Conservation (phyloP, 1,140 invertebrate species). For the Lepidurus packardi region DNA sequence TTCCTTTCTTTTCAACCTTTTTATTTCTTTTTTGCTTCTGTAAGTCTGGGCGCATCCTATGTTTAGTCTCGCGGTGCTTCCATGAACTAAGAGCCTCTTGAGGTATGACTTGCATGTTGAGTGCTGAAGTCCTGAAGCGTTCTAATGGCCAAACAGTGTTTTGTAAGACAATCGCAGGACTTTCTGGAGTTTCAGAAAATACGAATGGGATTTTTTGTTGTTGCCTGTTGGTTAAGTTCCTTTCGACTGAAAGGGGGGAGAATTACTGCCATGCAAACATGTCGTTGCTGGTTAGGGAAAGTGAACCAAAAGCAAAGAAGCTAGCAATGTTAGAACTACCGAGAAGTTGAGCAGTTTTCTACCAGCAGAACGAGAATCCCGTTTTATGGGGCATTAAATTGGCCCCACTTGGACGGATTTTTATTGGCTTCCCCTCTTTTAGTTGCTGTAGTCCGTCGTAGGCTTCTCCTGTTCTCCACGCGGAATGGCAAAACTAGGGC, state of each 20-base stretch:
- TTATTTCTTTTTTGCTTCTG: not conserved
- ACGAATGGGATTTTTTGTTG: not conserved
- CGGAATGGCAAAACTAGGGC: not conserved
- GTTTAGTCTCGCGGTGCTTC: conserved; percentile 4
- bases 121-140: not conserved
- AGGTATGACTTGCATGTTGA: not conserved
- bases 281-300: conserved; percentile 7
- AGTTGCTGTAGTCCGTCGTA: not conserved
- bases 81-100: not conserved
- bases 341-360: not conserved
- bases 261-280: conserved; percentile 11
- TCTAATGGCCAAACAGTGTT: not conserved
- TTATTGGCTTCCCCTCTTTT: not conserved
- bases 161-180: not conserved
- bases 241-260: not conserved
- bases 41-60: conserved; percentile 1
- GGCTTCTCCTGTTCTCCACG: not conserved
- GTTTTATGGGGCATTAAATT: conserved; percentile 16
- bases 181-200: not conserved
- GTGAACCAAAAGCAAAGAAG: not conserved
- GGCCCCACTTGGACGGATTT: not conserved
- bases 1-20: no score
- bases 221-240: not conserved
- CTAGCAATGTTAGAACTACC: not conserved
- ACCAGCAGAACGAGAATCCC: not conserved